A percentile compares a stretch with the other conserved stretches of the same genome.
These are phyloP conservation scores for Tuta absoluta DNA, from an alignment of 2,888 invertebrate species.

Conservation along the genomic window DNA sequence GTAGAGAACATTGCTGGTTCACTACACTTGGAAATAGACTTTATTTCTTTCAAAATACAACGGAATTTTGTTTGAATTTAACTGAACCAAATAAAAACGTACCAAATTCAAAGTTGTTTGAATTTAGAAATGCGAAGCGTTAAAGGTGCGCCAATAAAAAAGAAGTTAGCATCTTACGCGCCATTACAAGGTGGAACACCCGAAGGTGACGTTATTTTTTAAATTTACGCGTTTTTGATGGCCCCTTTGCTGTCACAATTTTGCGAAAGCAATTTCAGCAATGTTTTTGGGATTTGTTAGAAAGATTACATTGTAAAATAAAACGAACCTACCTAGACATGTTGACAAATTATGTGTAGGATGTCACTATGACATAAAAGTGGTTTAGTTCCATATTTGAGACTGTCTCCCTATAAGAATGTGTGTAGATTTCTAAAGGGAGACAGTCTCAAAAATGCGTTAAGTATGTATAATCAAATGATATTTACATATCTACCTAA, in stretches of 20 bases:
- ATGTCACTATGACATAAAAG: too few relatives aligned
- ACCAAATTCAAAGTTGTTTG: slow-evolving; percentile 74
- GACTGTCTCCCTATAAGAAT: too few relatives aligned
- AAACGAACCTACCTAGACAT: too few relatives aligned
- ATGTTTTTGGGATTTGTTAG: slow-evolving; percentile 15
- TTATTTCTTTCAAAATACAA: not conserved
- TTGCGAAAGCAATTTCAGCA: slow-evolving; percentile 21
- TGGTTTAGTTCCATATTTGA: too few relatives aligned
- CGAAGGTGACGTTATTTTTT: slow-evolving; percentile 57
- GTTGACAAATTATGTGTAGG: too few relatives aligned
- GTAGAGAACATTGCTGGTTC: slow-evolving; percentile 41
- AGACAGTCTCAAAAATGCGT: too few relatives aligned
- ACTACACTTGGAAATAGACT: slow-evolving; percentile 46
- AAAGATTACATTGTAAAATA: slow-evolving; percentile 16
- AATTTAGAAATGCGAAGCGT: slow-evolving; percentile 61
- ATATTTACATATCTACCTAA: too few relatives aligned
- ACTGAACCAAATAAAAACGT: slow-evolving; percentile 64
- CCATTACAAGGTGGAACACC: slow-evolving; percentile 63
- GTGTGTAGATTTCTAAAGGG: too few relatives aligned
- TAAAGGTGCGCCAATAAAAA: slow-evolving; percentile 79
- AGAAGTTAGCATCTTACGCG: slow-evolving; percentile 66
- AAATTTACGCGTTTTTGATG: slow-evolving; percentile 37
- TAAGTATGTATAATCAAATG: too few relatives aligned
- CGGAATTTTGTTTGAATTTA: slow-evolving; percentile 1
- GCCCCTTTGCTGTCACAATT: slow-evolving; percentile 27